Evolutionary conservation across 2,888 invertebrate genomes (phyloP), one percentile per base, ranked within the genome.

Genomic region (Mantis religiosa): DNA sequence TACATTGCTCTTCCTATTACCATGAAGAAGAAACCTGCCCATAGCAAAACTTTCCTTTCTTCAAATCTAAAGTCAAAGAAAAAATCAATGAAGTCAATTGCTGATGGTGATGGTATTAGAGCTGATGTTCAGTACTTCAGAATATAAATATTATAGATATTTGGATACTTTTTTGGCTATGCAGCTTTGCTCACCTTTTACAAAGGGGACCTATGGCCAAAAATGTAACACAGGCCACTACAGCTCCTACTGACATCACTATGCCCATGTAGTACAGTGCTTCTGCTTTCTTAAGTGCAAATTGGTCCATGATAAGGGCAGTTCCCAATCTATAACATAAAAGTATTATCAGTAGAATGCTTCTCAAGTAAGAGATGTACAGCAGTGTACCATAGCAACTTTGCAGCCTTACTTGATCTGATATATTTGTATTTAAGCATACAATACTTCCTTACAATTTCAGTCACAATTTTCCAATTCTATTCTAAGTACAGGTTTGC

Each of bases 251-350:
- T 87, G 96, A 96, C 96, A 98, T 97, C 90, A 97, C 93, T 89
- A 97, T 94, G 86, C 98, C 98, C 96, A 98, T 97, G 92, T 97
- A 96, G 93, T 95, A 95, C 82, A 98, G 93, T 20, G 98, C 96
- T 92, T 97, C 95, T 87, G 94, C 93, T 93, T 97, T 96, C 89
- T 95, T 95, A 97, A 97, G 98, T 54, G 96, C 98, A 93, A 98
- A 97, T 94, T 97, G 97, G 92, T 98, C 97, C 97, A 97, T 97
- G 54, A 97, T 97, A 88, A 98, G 94, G 4, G 97, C 95, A 15
- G 97, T 97, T 30, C 96, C 97, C 91, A 97, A 94, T 86, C 95
- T 95, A 91, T 82, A 91, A 91, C 84, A 27, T 41, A 20, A 88
- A 41, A 9, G 47, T 71, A 71, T 71, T 41, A 41, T 41, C 6